Evolutionary conservation across 2,888 invertebrate species (phyloP).

Genomic region (Tenthredo mesomela): DNA sequence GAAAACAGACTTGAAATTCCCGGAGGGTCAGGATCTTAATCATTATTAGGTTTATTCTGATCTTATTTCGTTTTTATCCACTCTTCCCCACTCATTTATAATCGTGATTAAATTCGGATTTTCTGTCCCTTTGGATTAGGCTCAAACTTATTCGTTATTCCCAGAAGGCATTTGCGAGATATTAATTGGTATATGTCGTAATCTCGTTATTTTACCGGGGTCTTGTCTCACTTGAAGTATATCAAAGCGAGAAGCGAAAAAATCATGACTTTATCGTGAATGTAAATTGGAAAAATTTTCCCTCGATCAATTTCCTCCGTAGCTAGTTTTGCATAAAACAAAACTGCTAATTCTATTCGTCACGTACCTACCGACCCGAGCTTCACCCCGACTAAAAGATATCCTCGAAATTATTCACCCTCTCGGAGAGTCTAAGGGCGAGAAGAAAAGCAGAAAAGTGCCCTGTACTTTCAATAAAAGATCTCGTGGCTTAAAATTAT

Average conservation of each 20-base stretch:
- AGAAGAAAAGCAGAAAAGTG: constrained; percentile 4
- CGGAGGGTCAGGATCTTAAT: constrained; percentile 6
- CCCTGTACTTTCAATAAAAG: constrained; percentile 22
- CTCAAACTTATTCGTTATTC: neutral
- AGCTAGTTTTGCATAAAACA: constrained; percentile 5
- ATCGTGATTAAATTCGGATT: constrained; percentile 8
- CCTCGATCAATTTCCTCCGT: neutral
- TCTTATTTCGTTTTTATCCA: constrained; percentile 30
- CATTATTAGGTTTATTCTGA: constrained; percentile 43
- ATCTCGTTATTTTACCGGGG: neutral
- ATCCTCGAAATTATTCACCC: constrained; percentile 33
- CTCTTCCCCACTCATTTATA: constrained; percentile 5
- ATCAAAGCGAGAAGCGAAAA: neutral
- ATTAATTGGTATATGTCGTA: constrained; percentile 13
- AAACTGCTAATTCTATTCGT: neutral
- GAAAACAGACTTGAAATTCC: constrained; percentile 35
- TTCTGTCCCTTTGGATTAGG: neutral
- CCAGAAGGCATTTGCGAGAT: neutral
- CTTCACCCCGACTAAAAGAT: neutral
- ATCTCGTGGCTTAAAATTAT: constrained; percentile 25
- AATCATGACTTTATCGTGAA: neutral
- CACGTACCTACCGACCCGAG: neutral
- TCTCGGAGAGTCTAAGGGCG: neutral
- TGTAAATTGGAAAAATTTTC: neutral
- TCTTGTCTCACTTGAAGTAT: neutral